Percentiles rank a stretch among this genome's conserved stretches.
These are phyloP conservation scores for Saxidomus purpurata DNA, from an alignment of 1,140 invertebrate species.

Conservation along the genomic window DNA sequence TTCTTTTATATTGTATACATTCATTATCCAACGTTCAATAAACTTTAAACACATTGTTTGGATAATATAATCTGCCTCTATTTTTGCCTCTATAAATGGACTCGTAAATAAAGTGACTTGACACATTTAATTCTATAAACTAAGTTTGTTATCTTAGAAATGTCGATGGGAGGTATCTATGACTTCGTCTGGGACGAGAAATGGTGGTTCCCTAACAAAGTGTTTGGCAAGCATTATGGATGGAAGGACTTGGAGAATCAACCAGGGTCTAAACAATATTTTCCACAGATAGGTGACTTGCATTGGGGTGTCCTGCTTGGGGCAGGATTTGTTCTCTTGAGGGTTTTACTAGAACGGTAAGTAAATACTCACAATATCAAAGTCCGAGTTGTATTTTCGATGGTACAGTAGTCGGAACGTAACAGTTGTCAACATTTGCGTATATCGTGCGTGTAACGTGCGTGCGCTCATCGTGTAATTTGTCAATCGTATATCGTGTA, in stretches of 20 bases:
- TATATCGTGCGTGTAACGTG: not conserved
- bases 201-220: slow-evolving; percentile 39
- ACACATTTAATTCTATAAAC: too few species aligned
- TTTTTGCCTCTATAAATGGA: too few species aligned
- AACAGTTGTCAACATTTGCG: too few species aligned
- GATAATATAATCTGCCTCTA: too few species aligned
- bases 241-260: slow-evolving; percentile 55
- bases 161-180: not conserved
- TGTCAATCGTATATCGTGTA: too few species aligned
- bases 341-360: slow-evolving; percentile 50
- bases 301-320: slow-evolving; percentile 25
- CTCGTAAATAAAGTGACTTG: too few species aligned
- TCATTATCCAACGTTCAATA: too few species aligned
- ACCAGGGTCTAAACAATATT: slow-evolving; percentile 42
- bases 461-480: too few species aligned
- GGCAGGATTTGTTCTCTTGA: not conserved
- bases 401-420: too few species aligned
- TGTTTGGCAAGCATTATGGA: slow-evolving; percentile 16
- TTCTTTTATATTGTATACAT: too few species aligned
- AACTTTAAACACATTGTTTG: too few species aligned
- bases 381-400: not conserved
- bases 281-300: slow-evolving; percentile 6
- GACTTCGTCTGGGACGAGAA: slow-evolving; percentile 63
- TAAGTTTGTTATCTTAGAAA: not conserved
- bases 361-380: not conserved